These are phyloP conservation scores for Mayetiola destructor DNA, from an alignment of 2,888 invertebrate genomes.

Conservation along the genomic window DNA sequence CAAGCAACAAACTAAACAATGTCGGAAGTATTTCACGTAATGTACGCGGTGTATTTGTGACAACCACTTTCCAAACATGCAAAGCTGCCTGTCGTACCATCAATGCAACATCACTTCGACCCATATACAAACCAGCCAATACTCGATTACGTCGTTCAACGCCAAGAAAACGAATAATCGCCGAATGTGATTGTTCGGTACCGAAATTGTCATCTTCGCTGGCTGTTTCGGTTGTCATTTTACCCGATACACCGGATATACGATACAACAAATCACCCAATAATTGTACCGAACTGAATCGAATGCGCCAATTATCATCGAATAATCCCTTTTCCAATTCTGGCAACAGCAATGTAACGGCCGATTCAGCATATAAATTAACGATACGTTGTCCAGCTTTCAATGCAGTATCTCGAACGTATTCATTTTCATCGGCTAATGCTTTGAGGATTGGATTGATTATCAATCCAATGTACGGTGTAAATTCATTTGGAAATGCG, in stretches of 20 bases:
- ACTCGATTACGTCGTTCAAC: slow-evolving; percentile 83
- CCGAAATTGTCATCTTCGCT: slow-evolving; percentile 99
- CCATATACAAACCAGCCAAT: slow-evolving; percentile 90
- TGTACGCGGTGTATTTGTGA: slow-evolving; percentile 94
- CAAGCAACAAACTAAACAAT: slow-evolving; percentile 77
- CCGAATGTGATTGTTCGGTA: slow-evolving; percentile 85
- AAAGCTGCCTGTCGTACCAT: slow-evolving; percentile 95
- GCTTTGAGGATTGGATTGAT: slow-evolving; percentile 95
- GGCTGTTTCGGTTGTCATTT: slow-evolving; percentile 97
- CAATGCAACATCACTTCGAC: slow-evolving; percentile 87
- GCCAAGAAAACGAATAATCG: slow-evolving; percentile 79
- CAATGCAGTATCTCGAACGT: slow-evolving; percentile 91
- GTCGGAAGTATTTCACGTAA: slow-evolving; percentile 91
- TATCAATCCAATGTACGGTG: slow-evolving; percentile 89
- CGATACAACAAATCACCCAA: slow-evolving; percentile 90
- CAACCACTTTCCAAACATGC: slow-evolving; percentile 99
- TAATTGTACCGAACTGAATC: slow-evolving; percentile 86
- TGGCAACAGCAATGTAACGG: slow-evolving; percentile 81
- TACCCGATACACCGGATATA: slow-evolving; percentile 94
- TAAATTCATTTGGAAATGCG: slow-evolving; percentile 90
- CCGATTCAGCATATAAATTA: slow-evolving; percentile 87
- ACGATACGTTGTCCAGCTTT: slow-evolving; percentile 95
- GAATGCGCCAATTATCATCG: slow-evolving; percentile 97
- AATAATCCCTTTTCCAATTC: slow-evolving; percentile 88
- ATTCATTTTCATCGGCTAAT: slow-evolving; percentile 96